Conservation (phyloP, 2,888 invertebrate species). For the Aspidapion aeneum region DNA sequence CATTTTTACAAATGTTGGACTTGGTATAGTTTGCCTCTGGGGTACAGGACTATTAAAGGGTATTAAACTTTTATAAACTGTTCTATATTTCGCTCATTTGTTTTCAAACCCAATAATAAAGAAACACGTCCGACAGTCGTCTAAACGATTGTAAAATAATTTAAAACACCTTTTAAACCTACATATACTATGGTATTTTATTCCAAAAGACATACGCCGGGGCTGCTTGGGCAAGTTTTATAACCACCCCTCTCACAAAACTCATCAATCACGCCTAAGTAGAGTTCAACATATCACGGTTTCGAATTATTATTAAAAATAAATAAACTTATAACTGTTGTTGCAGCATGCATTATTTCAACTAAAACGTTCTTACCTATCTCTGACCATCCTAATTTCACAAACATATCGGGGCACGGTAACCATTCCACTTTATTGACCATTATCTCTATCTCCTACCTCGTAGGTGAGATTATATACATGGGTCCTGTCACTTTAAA, state of each 20-base stretch:
- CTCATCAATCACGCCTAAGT: conserved; percentile 35
- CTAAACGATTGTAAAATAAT: no score
- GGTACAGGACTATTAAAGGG: no score
- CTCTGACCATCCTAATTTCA: conserved; percentile 15
- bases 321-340: conserved; percentile 9
- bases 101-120: no score
- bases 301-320: conserved; percentile 23
- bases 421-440: conserved; percentile 12
- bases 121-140: no score
- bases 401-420: conserved; percentile 44
- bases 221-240: no score
- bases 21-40: no score
- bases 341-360: conserved; percentile 19
- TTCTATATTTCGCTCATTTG: no score
- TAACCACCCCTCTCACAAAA: conserved; percentile 24
- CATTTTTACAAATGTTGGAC: no score
- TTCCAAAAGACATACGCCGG: no score
- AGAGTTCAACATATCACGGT: conserved; percentile 27
- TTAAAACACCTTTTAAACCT: no score
- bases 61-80: no score
- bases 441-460: conserved; percentile 20
- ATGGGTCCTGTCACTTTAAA: conserved; percentile 50
- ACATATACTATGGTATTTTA: no score
- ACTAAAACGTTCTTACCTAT: conserved; percentile 12
- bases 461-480: conserved; percentile 48